Evolutionary conservation across 1,140 invertebrate genomes (phyloP).

Genomic region (Trichonephila clavipes): DNA sequence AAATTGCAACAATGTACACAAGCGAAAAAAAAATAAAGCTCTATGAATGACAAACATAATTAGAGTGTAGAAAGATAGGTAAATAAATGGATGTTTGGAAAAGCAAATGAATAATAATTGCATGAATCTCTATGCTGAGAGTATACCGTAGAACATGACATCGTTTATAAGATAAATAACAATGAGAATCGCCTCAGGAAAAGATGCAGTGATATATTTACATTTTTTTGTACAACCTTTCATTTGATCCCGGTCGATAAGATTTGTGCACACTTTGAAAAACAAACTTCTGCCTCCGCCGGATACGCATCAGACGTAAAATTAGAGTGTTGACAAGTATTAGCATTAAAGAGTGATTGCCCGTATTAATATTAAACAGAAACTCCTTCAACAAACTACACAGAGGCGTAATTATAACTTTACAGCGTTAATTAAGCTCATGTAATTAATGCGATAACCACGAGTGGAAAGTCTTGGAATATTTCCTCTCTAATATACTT

Average conservation of each 20-base stretch:
- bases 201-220: background rate
- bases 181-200: background rate
- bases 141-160: too few species aligned
- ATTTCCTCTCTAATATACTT: background rate
- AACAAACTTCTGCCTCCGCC: background rate
- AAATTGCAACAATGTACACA: too few species aligned
- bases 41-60: too few species aligned
- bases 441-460: background rate
- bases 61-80: too few species aligned
- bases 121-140: too few species aligned
- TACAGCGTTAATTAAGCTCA: background rate
- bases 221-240: background rate
- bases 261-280: background rate
- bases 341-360: constrained; percentile 44
- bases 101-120: too few species aligned
- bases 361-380: constrained; percentile 25
- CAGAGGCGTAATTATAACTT: constrained; percentile 27
- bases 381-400: background rate
- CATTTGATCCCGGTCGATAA: background rate
- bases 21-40: too few species aligned
- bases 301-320: background rate
- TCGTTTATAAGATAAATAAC: background rate
- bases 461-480: background rate
- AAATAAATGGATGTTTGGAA: too few species aligned
- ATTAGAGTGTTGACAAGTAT: constrained; percentile 50